These are phyloP conservation scores for Bombus confusus DNA, from an alignment of 1,140 invertebrate genomes.

Conservation along the genomic window DNA sequence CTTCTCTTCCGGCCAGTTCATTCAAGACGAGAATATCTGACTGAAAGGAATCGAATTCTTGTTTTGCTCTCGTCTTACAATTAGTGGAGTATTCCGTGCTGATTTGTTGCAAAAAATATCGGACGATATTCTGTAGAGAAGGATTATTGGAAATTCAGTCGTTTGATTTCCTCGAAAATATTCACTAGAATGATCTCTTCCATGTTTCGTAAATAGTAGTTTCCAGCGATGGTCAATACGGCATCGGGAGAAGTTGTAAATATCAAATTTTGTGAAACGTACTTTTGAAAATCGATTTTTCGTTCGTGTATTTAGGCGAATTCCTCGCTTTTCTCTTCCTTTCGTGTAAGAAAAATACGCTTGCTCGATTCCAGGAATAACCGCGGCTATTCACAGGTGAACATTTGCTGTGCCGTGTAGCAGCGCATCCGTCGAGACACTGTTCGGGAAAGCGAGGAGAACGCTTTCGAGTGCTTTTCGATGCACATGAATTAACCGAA, in stretches of 20 bases:
- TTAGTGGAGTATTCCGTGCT: neutral
- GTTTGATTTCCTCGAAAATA: too few relatives aligned
- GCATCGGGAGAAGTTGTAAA: too few relatives aligned
- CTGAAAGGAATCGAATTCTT: neutral
- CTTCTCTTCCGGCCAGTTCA: neutral
- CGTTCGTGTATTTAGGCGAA: neutral
- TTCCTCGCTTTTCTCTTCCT: neutral
- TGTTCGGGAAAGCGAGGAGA: neutral
- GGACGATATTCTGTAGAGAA: too few relatives aligned
- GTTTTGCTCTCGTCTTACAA: too few relatives aligned
- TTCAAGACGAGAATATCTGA: neutral
- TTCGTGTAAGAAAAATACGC: neutral
- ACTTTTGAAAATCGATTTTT: neutral
- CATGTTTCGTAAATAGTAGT: too few relatives aligned
- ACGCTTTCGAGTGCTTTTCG: conserved; percentile 5
- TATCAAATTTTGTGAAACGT: too few relatives aligned
- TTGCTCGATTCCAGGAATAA: neutral
- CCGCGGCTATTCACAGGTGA: neutral
- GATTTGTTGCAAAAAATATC: neutral
- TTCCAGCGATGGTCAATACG: too few relatives aligned
- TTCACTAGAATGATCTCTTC: too few relatives aligned
- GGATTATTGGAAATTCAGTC: neutral
- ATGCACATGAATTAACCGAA: conserved; percentile 9
- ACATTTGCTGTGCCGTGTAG: too few relatives aligned
- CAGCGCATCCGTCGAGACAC: neutral